These are phyloP conservation scores for Alethe diademata DNA, from an alignment of 2,113 vertebrate genomes.

Conservation along the genomic window DNA sequence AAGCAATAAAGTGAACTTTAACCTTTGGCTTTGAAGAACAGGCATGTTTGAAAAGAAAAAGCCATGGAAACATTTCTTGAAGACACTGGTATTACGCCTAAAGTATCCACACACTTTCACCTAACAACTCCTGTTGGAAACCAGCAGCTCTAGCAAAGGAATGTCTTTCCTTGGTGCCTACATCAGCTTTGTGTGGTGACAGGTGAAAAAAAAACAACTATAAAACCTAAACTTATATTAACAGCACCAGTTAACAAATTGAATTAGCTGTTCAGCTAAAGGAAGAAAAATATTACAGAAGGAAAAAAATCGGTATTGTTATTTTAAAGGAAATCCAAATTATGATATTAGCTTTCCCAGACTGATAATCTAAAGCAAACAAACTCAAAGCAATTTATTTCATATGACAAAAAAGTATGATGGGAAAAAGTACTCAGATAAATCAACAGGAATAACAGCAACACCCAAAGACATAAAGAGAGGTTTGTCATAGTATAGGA, in stretches of 20 bases:
- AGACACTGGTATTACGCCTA: neutral
- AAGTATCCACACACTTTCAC: neutral
- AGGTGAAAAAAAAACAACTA: neutral
- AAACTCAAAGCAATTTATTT: neutral
- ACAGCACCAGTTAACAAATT: neutral
- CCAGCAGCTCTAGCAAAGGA: neutral
- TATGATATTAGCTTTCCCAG: neutral
- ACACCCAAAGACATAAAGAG: neutral
- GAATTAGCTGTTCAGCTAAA: neutral
- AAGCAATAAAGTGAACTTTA: neutral
- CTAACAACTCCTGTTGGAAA: neutral
- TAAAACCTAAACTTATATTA: neutral
- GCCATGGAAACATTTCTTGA: neutral
- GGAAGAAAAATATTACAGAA: neutral
- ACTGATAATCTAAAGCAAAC: neutral
- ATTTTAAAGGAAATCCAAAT: neutral
- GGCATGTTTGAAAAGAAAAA: neutral
- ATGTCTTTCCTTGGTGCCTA: neutral
- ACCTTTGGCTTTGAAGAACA: neutral
- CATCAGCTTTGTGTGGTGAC: neutral
- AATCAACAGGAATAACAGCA: neutral
- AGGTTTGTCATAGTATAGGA: neutral
- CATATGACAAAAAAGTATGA: neutral
- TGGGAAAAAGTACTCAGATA: neutral
- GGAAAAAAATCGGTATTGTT: neutral